phyloP scores from a whole-genome alignment of 2,888 invertebrate genomes.

The Latrodectus elegans region DNA sequence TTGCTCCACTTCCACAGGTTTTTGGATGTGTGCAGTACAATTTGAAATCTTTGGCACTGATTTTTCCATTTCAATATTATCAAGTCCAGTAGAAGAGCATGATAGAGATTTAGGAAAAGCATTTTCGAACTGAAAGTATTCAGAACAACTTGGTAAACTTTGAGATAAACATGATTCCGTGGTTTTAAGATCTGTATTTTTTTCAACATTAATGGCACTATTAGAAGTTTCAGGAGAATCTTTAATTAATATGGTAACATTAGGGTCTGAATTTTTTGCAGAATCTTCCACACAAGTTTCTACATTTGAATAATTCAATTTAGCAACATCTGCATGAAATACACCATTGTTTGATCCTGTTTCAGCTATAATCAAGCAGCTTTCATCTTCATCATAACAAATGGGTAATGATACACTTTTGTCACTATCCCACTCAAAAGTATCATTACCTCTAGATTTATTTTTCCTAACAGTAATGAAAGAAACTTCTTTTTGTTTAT shows the following conservation, averaged over 20 bases:
- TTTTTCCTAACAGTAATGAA: conserved; percentile 58
- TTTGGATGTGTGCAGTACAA: conserved; percentile 4
- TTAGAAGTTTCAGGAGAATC: not conserved
- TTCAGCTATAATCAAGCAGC: conserved; percentile 17
- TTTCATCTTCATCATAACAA: conserved; percentile 45
- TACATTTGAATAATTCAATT: not conserved
- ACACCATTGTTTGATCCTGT: conserved; percentile 4
- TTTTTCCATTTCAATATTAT: conserved; percentile 34
- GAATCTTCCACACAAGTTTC: not conserved
- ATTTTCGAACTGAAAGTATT: conserved; percentile 10
- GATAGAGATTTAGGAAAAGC: conserved; percentile 29
- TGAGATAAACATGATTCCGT: conserved; percentile 40
- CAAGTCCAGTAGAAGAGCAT: conserved; percentile 15
- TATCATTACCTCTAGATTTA: conserved; percentile 18
- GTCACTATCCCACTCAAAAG: conserved; percentile 60
- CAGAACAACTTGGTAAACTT: conserved; percentile 36
- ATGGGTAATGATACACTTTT: conserved; percentile 42
- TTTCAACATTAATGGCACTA: not conserved
- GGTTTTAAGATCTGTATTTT: conserved; percentile 8
- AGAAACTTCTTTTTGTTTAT: conserved; percentile 20
- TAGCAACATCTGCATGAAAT: conserved; percentile 18
- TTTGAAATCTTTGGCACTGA: conserved; percentile 25
- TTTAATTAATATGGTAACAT: not conserved
- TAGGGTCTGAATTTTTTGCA: not conserved
- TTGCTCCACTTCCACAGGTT: not conserved